Conservation (phyloP, 2,888 invertebrate species). For the Hyalella azteca region DNA sequence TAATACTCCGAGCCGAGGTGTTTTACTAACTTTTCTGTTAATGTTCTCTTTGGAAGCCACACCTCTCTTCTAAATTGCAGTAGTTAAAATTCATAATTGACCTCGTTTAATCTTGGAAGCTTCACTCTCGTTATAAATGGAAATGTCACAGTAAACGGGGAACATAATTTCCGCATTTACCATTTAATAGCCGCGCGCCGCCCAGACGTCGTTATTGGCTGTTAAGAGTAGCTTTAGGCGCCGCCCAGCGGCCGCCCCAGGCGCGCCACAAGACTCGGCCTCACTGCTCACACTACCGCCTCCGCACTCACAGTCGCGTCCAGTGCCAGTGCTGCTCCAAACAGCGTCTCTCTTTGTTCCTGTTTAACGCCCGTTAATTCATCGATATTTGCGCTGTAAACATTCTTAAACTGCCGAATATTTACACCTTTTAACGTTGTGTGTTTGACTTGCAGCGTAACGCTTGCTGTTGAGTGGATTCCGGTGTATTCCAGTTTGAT, state of each 20-base stretch:
- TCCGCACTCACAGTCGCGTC: not conserved
- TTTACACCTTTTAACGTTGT: too few species aligned
- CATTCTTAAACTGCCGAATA: too few species aligned
- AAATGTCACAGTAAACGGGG: slow-evolving; percentile 49
- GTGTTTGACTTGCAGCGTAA: too few species aligned
- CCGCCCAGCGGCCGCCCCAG: not conserved
- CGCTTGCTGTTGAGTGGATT: too few species aligned
- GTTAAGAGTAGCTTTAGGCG: not conserved
- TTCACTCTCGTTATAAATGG: slow-evolving; percentile 49
- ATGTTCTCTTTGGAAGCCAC: slow-evolving; percentile 39
- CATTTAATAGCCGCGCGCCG: slow-evolving; percentile 43
- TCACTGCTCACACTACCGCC: slow-evolving; percentile 23
- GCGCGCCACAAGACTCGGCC: slow-evolving; percentile 11
- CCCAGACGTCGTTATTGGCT: slow-evolving; percentile 8
- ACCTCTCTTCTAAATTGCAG: slow-evolving; percentile 43
- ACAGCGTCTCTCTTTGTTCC: too few species aligned
- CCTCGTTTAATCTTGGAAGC: slow-evolving; percentile 49
- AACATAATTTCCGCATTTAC: slow-evolving; percentile 50
- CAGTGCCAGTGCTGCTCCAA: not conserved
- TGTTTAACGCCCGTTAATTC: too few species aligned
- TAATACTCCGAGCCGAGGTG: slow-evolving; percentile 28
- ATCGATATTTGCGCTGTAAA: too few species aligned
- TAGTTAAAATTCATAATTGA: slow-evolving; percentile 47
- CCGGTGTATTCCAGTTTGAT: too few species aligned
- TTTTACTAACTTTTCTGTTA: slow-evolving; percentile 38